Percentiles rank a stretch among this genome's conserved stretches.
These are phyloP conservation scores for Drosophila mojavensis DNA, from an alignment of 1,140 invertebrate species.

Conservation along the genomic window DNA sequence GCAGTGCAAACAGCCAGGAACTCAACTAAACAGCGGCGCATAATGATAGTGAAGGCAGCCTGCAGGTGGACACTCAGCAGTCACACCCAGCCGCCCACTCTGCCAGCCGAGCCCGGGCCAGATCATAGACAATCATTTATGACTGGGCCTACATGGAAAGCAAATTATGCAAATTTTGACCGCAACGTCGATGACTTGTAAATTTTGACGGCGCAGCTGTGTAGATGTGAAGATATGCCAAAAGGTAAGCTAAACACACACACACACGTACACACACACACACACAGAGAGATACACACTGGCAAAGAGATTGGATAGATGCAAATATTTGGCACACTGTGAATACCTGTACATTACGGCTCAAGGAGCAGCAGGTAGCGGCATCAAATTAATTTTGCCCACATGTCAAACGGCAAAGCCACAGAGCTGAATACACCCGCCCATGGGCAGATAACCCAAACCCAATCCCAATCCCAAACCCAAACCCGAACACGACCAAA, in stretches of 20 bases:
- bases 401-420: constrained; percentile 75
- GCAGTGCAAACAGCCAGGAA: constrained; percentile 65
- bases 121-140: constrained; percentile 65
- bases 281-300: background rate
- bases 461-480: background rate
- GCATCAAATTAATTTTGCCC: constrained; percentile 57
- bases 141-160: constrained; percentile 64
- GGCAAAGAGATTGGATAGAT: constrained; percentile 12
- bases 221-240: constrained; percentile 68
- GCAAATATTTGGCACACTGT: constrained; percentile 64
- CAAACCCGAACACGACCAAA: no score
- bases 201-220: constrained; percentile 60
- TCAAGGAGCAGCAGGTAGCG: constrained; percentile 30
- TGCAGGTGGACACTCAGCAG: no score
- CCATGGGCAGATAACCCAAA: background rate
- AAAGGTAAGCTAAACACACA: constrained; percentile 40
- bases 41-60: constrained; percentile 21
- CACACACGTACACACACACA: constrained; percentile 26
- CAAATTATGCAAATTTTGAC: constrained; percentile 78
- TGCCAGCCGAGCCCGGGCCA: constrained; percentile 6
- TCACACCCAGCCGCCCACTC: no score
- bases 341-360: constrained; percentile 37
- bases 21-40: constrained; percentile 40
- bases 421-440: constrained; percentile 19
- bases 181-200: constrained; percentile 78